Conservation (phyloP, 2,888 invertebrate genomes). For the Aethes cnicana region DNA sequence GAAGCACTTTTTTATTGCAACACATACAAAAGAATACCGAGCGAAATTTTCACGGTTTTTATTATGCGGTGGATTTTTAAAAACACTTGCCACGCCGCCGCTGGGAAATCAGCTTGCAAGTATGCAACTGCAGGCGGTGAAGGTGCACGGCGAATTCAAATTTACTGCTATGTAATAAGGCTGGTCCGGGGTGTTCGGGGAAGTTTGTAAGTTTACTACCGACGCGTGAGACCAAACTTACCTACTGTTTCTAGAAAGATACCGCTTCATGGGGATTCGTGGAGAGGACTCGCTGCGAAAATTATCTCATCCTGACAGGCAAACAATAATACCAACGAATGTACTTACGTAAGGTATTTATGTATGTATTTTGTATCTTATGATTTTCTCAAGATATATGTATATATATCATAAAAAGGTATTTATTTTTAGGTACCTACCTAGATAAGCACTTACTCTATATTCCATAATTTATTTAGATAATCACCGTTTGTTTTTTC, state of each 20-base stretch:
- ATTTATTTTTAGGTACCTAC: no score
- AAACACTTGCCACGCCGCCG: conserved; percentile 68
- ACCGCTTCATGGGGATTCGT: conserved; percentile 17
- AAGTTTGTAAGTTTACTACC: conserved; percentile 42
- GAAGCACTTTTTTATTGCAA: not conserved
- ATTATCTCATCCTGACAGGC: no score
- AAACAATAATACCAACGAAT: no score
- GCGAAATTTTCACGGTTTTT: conserved; percentile 65
- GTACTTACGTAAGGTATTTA: no score
- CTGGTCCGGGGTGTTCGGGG: conserved; percentile 33
- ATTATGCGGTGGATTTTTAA: conserved; percentile 65
- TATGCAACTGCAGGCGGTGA: conserved; percentile 44
- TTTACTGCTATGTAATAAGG: conserved; percentile 40
- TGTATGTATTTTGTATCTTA: no score
- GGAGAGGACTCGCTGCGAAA: not conserved
- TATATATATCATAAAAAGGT: no score
- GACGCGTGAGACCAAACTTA: conserved; percentile 25
- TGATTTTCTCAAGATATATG: no score
- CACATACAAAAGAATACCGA: conserved; percentile 32
- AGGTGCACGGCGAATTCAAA: conserved; percentile 49
- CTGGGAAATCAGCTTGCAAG: conserved; percentile 74
- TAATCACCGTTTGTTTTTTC: no score
- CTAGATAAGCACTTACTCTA: no score
- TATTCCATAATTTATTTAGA: no score
- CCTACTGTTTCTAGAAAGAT: no score